Conservation (phyloP, 2,113 vertebrate genomes). For the Elaphurus davidianus region DNA sequence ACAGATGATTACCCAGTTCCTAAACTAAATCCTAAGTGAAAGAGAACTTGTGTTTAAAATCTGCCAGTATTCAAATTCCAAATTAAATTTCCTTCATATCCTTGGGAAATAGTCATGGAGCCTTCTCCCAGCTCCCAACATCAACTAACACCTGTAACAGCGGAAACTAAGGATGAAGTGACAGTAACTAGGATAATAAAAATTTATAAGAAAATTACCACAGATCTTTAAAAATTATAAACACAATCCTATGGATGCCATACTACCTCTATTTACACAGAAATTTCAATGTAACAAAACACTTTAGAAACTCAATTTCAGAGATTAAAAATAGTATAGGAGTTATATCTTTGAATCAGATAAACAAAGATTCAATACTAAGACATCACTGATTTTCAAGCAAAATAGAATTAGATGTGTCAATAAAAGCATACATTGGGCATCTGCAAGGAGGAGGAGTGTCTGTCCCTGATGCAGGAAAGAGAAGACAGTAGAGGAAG, state of each 20-base stretch:
- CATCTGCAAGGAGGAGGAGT: background rate
- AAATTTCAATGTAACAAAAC: background rate
- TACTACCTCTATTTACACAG: background rate
- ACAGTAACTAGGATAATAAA: background rate
- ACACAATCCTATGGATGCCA: background rate
- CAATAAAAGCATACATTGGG: background rate
- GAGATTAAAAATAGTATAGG: background rate
- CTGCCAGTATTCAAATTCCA: background rate
- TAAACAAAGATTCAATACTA: background rate
- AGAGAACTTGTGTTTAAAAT: background rate
- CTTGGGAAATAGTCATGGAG: background rate
- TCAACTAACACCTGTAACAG: background rate
- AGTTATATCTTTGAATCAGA: background rate
- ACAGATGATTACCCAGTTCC: background rate
- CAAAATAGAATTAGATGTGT: background rate
- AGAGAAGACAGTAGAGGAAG: background rate
- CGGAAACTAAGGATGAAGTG: background rate
- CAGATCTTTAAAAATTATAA: background rate
- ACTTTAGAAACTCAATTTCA: background rate
- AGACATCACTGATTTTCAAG: background rate
- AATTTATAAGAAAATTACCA: background rate
- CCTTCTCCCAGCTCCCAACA: background rate
- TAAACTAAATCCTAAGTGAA: background rate
- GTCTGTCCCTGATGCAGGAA: background rate
- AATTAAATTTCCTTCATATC: background rate